A percentile compares a stretch with the other conserved stretches of the same genome.
Evolutionary conservation across 1,140 invertebrate species (phyloP).

Genomic region (Rhynchophorus ferrugineus): DNA sequence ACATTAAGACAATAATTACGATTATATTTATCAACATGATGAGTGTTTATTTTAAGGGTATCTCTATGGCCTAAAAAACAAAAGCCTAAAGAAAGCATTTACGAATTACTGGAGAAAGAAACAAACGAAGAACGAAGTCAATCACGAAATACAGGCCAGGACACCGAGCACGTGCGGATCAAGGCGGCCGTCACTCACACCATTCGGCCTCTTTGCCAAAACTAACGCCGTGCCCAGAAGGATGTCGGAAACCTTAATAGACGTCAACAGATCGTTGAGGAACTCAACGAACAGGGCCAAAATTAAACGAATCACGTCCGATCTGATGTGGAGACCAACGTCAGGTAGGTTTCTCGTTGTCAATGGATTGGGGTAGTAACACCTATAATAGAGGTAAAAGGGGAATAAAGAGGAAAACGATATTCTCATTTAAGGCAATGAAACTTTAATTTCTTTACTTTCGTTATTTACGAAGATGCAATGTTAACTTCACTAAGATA

Average conservation of each 20-base stretch:
- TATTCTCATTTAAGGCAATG: no score
- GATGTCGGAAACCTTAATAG: constrained; percentile 57
- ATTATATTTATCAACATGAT: no score
- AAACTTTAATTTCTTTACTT: no score
- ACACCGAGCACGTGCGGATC: constrained; percentile 70
- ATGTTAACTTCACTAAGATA: no score
- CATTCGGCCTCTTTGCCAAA: constrained; percentile 53
- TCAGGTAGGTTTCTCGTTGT: constrained; percentile 29
- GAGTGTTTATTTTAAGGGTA: constrained; percentile 56
- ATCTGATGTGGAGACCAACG: constrained; percentile 38
- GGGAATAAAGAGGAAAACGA: no score
- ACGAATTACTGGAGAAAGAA: constrained; percentile 74
- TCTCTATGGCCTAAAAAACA: constrained; percentile 69
- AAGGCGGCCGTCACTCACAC: constrained; percentile 59
- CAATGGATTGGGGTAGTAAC: no score
- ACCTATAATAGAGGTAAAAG: no score
- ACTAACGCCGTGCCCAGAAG: constrained; percentile 50
- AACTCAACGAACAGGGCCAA: constrained; percentile 37
- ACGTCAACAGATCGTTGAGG: constrained; percentile 38
- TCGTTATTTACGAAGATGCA: no score
- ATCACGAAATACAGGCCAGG: constrained; percentile 69
- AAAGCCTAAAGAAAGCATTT: constrained; percentile 59
- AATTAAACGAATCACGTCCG: constrained; percentile 43
- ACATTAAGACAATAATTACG: no score
- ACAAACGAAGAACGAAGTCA: constrained; percentile 68